Conservation (phyloP, 2,113 vertebrate genomes). For the Menidia beryllina region DNA sequence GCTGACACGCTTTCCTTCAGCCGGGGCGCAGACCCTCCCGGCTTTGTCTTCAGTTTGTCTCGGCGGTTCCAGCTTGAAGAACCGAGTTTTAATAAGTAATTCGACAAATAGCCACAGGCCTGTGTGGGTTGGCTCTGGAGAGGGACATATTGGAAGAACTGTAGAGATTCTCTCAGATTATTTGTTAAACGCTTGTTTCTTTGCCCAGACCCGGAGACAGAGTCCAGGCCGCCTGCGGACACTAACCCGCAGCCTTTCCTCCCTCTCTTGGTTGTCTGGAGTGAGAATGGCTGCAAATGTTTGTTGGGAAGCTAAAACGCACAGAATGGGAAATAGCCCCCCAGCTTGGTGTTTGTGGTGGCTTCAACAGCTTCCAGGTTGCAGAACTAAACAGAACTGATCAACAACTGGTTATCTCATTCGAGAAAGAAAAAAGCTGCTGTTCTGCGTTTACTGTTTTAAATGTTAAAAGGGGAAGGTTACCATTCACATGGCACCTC, state of each 20-base stretch:
- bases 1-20: conserved; percentile 21
- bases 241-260: not conserved
- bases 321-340: not conserved
- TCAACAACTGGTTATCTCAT: not conserved
- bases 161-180: conserved; percentile 39
- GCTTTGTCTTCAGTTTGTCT: conserved; percentile 31
- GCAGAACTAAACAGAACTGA: not conserved
- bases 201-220: conserved; percentile 24
- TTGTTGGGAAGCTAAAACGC: not conserved
- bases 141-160: conserved; percentile 40
- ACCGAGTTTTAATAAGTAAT: conserved; percentile 42
- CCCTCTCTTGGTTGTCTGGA: not conserved
- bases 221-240: conserved; percentile 33
- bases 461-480: too few relatives aligned
- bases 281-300: not conserved
- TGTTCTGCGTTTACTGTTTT: not conserved
- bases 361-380: not conserved
- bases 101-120: conserved; percentile 66
- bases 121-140: conserved; percentile 54
- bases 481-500: too few relatives aligned
- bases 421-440: too few relatives aligned
- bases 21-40: conserved; percentile 8
- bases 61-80: conserved; percentile 35
- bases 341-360: conserved; percentile 3
- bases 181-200: conserved; percentile 52